Conservation (phyloP, 2,888 invertebrate species). For the Habrosyne pyritoides region DNA sequence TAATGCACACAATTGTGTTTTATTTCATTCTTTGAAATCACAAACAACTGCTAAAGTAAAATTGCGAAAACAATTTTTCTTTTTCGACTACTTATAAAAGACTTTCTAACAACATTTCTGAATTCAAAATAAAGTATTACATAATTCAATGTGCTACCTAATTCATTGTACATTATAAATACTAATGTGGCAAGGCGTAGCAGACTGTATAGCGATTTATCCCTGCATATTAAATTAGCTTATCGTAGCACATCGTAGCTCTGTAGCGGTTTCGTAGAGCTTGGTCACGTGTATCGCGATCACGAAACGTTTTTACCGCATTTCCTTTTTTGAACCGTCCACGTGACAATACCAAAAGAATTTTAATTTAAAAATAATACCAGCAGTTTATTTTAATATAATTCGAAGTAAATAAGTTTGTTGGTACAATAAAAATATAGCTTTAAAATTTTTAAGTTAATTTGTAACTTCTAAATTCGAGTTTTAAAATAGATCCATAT, state of each 20-base stretch:
- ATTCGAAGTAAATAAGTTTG: background rate
- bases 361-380: slow-evolving; percentile 36
- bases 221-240: slow-evolving; percentile 3
- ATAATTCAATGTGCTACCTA: background rate
- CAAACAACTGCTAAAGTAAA: background rate
- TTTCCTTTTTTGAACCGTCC: slow-evolving; percentile 63
- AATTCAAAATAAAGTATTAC: background rate
- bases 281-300: slow-evolving; percentile 67
- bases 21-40: slow-evolving; percentile 20
- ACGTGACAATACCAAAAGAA: slow-evolving; percentile 45
- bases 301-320: slow-evolving; percentile 72
- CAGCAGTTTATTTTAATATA: background rate
- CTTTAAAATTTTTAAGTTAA: too few relatives aligned
- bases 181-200: background rate
- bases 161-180: background rate
- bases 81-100: background rate
- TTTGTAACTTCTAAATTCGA: too few relatives aligned
- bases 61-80: background rate
- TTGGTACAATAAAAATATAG: too few relatives aligned
- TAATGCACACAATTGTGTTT: slow-evolving; percentile 13
- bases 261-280: slow-evolving; percentile 36
- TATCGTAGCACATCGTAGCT: slow-evolving; percentile 22
- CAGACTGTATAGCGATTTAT: background rate
- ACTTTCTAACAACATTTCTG: background rate
- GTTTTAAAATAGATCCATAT: too few relatives aligned